A percentile compares a stretch with the other conserved stretches of the same genome.
These are phyloP conservation scores for Theonella swinhoei DNA, from an alignment of 37 sponge, comb jelly and placozoan genomes.

Conservation along the genomic window DNA sequence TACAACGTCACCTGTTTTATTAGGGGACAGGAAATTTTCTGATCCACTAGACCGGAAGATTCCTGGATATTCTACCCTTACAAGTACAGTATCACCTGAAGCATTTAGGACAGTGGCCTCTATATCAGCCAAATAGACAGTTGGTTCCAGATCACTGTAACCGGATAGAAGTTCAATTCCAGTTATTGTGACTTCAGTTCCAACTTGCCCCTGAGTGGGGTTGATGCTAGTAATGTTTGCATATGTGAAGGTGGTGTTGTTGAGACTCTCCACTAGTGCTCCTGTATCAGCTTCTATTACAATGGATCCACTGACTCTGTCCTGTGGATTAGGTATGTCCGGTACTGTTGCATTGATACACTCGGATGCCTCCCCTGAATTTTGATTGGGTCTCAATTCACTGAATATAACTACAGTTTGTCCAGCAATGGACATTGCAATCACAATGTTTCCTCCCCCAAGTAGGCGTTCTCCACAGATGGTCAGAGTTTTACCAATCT, in stretches of 20 bases:
- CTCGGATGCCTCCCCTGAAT: conserved; percentile 4
- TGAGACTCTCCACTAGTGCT: conserved; percentile 38
- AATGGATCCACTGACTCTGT: background rate
- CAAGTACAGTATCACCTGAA: conserved; percentile 11
- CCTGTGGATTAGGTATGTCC: background rate
- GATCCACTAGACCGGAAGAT: conserved; percentile 18
- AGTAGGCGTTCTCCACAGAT: conserved; percentile 53
- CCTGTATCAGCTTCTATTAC: conserved; percentile 54
- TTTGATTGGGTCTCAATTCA: background rate
- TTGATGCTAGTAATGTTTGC: conserved; percentile 28
- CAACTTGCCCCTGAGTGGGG: conserved; percentile 61
- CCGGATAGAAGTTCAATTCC: conserved; percentile 65
- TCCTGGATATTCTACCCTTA: conserved; percentile 14
- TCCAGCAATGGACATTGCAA: conserved; percentile 16
- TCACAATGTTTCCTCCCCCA: conserved; percentile 49
- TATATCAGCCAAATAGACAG: conserved; percentile 41
- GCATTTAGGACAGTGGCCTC: conserved; percentile 21
- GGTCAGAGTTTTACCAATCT: background rate
- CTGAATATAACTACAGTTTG: background rate
- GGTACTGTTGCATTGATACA: conserved; percentile 53
- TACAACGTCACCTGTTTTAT: background rate
- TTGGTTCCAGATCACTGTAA: background rate
- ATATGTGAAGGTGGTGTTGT: conserved; percentile 20
- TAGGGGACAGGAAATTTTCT: background rate
- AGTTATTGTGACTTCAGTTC: conserved; percentile 68